These are phyloP conservation scores for Epinephelus fuscoguttatus DNA, from an alignment of 2,113 vertebrate genomes.

Conservation along the genomic window DNA sequence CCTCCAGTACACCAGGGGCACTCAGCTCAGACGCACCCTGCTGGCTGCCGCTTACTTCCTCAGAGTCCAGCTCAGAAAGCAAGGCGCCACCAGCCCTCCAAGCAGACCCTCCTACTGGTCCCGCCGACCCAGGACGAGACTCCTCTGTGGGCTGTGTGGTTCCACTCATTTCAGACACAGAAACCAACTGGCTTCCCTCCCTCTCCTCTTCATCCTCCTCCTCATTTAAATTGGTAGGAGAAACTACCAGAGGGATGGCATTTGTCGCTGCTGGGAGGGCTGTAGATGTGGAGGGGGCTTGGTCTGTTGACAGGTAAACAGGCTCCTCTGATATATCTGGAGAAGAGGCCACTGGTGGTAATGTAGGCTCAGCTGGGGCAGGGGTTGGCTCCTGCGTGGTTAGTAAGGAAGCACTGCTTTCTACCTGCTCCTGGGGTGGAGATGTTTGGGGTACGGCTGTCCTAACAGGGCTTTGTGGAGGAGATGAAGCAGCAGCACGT, in stretches of 20 bases:
- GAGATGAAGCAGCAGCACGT: conserved; percentile 19
- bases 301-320: conserved; percentile 35
- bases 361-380: conserved; percentile 5
- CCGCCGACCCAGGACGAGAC: conserved; percentile 84
- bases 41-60: conserved; percentile 86
- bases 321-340: conserved; percentile 51
- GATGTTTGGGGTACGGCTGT: conserved; percentile 5
- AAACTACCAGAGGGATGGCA: background rate
- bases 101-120: conserved; percentile 70
- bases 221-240: conserved; percentile 66
- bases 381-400: conserved; percentile 6
- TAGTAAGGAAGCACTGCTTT: conserved; percentile 31
- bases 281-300: conserved; percentile 29
- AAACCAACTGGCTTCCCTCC: conserved; percentile 83
- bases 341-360: conserved; percentile 15
- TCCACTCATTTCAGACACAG: conserved; percentile 87
- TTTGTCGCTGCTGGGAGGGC: background rate
- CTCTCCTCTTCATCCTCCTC: conserved; percentile 83
- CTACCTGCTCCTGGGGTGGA: background rate
- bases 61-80: conserved; percentile 85
- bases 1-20: conserved; percentile 85
- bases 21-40: conserved; percentile 85
- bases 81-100: conserved; percentile 79
- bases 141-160: conserved; percentile 86
- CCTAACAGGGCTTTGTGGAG: conserved; percentile 25